Evolutionary conservation across 1,140 invertebrate species (phyloP).

Genomic region (Dendroctonus ponderosae): DNA sequence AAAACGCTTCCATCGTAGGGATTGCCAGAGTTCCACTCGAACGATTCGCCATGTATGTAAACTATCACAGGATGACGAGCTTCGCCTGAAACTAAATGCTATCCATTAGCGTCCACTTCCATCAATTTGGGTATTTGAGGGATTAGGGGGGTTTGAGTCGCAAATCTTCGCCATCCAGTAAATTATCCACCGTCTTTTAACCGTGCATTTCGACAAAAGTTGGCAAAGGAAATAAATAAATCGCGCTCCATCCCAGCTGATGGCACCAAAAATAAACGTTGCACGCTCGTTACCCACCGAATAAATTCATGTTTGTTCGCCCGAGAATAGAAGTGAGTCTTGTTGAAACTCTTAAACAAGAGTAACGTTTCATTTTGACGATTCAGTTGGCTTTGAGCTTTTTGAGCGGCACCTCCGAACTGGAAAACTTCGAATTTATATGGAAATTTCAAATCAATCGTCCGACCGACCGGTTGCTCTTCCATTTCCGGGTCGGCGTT

Average conservation of each 20-base stretch:
- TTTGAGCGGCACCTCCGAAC: conserved; percentile 36
- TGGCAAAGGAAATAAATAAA: neutral
- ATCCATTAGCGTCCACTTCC: neutral
- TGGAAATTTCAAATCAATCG: conserved; percentile 48
- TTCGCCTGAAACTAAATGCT: conserved; percentile 55
- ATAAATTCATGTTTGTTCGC: conserved; percentile 11
- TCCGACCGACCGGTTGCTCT: conserved; percentile 37
- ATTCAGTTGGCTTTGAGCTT: conserved; percentile 25
- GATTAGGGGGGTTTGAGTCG: too few species aligned
- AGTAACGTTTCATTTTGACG: conserved; percentile 26
- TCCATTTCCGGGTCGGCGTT: conserved; percentile 38
- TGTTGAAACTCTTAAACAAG: conserved; percentile 30
- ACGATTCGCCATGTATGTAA: conserved; percentile 93
- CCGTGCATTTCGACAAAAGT: neutral
- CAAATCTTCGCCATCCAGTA: too few species aligned
- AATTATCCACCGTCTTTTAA: neutral
- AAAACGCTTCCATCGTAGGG: conserved; percentile 92
- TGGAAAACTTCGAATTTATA: conserved; percentile 44
- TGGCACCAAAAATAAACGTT: too few species aligned
- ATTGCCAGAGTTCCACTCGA: conserved; percentile 92
- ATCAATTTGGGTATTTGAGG: too few species aligned
- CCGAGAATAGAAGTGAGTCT: conserved; percentile 8
- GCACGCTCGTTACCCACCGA: conserved; percentile 1
- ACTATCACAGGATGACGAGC: conserved; percentile 82
- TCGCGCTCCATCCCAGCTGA: too few species aligned